Conservation (phyloP, 1,140 invertebrate genomes). For the Dreissena polymorpha region DNA sequence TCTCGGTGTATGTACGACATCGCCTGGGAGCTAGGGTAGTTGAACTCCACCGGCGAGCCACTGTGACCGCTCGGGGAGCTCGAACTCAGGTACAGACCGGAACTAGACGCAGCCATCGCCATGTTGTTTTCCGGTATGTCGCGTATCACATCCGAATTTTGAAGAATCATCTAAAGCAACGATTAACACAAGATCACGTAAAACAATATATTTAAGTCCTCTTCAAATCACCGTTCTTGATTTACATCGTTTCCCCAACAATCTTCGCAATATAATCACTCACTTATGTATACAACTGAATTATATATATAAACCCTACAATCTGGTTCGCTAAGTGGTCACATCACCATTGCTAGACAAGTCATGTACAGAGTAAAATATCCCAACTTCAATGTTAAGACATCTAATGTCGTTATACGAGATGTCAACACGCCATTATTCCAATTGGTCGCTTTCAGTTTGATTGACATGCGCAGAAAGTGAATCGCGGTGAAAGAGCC, state of each 20-base stretch:
- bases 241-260: constrained; percentile 51
- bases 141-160: constrained; percentile 52
- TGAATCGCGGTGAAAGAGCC: constrained; percentile 9
- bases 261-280: constrained; percentile 7
- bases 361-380: constrained; percentile 51
- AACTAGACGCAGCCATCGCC: constrained; percentile 66
- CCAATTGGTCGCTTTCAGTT: constrained; percentile 33
- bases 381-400: constrained; percentile 39
- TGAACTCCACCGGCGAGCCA: constrained; percentile 66
- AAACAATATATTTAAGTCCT: constrained; percentile 29
- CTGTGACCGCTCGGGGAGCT: constrained; percentile 69
- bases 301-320: not conserved
- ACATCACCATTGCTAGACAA: constrained; percentile 37
- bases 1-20: constrained; percentile 64
- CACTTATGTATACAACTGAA: constrained; percentile 36
- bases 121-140: constrained; percentile 42
- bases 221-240: constrained; percentile 16
- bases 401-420: constrained; percentile 49
- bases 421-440: constrained; percentile 32
- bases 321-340: constrained; percentile 31
- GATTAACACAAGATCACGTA: constrained; percentile 27
- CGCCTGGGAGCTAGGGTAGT: constrained; percentile 61
- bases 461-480: constrained; percentile 53
- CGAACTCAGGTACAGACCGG: constrained; percentile 69
- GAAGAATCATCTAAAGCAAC: constrained; percentile 48